Conservation (phyloP, 1,140 invertebrate genomes). For the Drosophila repleta region DNA sequence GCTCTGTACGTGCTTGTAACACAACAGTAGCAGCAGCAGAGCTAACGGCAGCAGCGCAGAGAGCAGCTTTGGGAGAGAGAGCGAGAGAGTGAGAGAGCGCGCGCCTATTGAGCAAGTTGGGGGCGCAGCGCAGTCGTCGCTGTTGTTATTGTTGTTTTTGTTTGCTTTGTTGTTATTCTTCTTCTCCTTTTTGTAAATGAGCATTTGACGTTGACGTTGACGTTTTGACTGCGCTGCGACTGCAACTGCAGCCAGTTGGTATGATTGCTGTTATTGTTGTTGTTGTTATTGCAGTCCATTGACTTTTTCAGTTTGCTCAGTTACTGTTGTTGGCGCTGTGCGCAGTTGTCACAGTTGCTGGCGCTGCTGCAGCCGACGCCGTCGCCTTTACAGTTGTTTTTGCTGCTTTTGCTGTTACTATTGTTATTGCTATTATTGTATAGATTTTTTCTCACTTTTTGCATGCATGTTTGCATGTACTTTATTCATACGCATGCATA, state of each 20-base stretch:
- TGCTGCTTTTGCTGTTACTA: conserved; percentile 48
- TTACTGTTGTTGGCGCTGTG: conserved; percentile 42
- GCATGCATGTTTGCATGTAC: conserved; percentile 31
- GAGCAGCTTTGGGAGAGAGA: conserved; percentile 4
- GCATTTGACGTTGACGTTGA: conserved; percentile 54
- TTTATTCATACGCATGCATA: conserved; percentile 47
- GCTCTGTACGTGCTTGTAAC: conserved; percentile 7
- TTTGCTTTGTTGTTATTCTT: conserved; percentile 2
- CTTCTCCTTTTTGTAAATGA: conserved; percentile 35
- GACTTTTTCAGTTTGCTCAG: conserved; percentile 67
- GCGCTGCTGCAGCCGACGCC: conserved; percentile 1
- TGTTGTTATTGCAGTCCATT: conserved; percentile 74
- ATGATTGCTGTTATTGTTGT: conserved; percentile 55
- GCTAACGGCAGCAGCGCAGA: neutral
- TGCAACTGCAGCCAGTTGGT: conserved; percentile 37
- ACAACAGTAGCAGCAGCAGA: conserved; percentile 5
- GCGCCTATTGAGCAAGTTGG: conserved; percentile 28
- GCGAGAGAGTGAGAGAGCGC: conserved; percentile 19
- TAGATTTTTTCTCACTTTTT: conserved; percentile 57
- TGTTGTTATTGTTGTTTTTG: conserved; percentile 45
- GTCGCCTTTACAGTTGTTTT: conserved; percentile 13
- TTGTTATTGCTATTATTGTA: conserved; percentile 55
- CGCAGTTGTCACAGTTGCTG: conserved; percentile 57
- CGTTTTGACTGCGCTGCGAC: conserved; percentile 47
- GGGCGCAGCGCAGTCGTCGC: conserved; percentile 36